Evolutionary conservation across 2,797 vertebrate species (phyloP).

Genomic region (Margarornis squamiger): DNA sequence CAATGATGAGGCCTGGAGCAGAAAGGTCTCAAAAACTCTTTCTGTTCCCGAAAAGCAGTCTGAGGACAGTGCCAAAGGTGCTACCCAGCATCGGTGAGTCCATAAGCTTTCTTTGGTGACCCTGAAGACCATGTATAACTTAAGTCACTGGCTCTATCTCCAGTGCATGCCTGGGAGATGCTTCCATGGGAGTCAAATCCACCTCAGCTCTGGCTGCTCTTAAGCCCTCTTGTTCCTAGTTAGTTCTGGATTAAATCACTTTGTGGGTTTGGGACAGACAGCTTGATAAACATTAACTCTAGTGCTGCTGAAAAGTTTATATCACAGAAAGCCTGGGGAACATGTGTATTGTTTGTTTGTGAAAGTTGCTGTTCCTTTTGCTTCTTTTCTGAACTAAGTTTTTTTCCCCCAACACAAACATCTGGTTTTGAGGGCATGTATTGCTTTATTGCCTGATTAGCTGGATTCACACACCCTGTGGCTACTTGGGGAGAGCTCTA

Average conservation of each 20-base stretch:
- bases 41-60: not conserved
- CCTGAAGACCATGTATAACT: not conserved
- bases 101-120: not conserved
- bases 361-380: not conserved
- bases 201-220: not conserved
- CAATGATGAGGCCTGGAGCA: not conserved
- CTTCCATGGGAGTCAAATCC: not conserved
- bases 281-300: not conserved
- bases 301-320: not conserved
- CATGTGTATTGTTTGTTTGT: not conserved
- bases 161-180: not conserved
- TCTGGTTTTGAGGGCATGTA: constrained; percentile 49
- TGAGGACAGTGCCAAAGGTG: not conserved
- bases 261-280: not conserved
- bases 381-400: not conserved
- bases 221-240: not conserved
- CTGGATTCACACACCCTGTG: constrained; percentile 46
- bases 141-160: not conserved
- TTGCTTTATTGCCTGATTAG: constrained; percentile 24
- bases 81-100: not conserved
- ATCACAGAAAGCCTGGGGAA: not conserved
- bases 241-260: not conserved
- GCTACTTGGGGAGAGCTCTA: not conserved
- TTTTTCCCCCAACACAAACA: not conserved
- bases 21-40: not conserved